phyloP scores from a whole-genome alignment of 1,140 invertebrate species.

The Atta colombica region DNA sequence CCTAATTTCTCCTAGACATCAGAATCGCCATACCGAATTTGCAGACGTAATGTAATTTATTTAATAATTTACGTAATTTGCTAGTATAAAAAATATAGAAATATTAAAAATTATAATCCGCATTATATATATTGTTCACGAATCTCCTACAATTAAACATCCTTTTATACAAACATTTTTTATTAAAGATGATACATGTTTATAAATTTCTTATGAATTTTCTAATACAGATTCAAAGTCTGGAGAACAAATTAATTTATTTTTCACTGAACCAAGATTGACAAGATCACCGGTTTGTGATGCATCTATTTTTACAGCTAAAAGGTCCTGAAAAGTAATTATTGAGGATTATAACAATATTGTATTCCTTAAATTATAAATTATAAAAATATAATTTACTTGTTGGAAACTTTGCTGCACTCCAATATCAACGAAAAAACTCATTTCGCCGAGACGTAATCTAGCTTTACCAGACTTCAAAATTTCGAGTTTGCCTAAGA shows the following conservation, averaged over 20 bases:
- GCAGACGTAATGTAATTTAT: conserved; percentile 45
- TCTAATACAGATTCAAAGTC: conserved; percentile 81
- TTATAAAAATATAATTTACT: conserved; percentile 68
- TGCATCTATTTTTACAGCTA: conserved; percentile 81
- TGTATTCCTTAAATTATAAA: conserved; percentile 16
- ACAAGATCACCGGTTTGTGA: conserved; percentile 80
- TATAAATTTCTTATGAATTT: conserved; percentile 68
- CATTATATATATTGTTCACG: conserved; percentile 38
- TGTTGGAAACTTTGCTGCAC: conserved; percentile 80
- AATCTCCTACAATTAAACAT: not conserved
- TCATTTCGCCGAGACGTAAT: conserved; percentile 81
- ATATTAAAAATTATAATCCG: conserved; percentile 59
- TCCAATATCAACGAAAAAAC: conserved; percentile 81
- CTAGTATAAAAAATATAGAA: conserved; percentile 70
- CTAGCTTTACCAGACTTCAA: conserved; percentile 82
- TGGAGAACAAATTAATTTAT: conserved; percentile 81
- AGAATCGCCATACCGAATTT: conserved; percentile 57
- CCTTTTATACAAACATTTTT: conserved; percentile 23
- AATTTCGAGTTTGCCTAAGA: conserved; percentile 84
- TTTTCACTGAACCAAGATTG: conserved; percentile 81
- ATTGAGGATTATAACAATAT: conserved; percentile 2
- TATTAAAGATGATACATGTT: conserved; percentile 33
- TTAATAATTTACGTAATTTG: conserved; percentile 60
- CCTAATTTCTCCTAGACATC: conserved; percentile 62
- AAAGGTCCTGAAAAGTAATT: conserved; percentile 81